Conservation (phyloP, 2,888 invertebrate species). For the Linnaemya tessellans region DNA sequence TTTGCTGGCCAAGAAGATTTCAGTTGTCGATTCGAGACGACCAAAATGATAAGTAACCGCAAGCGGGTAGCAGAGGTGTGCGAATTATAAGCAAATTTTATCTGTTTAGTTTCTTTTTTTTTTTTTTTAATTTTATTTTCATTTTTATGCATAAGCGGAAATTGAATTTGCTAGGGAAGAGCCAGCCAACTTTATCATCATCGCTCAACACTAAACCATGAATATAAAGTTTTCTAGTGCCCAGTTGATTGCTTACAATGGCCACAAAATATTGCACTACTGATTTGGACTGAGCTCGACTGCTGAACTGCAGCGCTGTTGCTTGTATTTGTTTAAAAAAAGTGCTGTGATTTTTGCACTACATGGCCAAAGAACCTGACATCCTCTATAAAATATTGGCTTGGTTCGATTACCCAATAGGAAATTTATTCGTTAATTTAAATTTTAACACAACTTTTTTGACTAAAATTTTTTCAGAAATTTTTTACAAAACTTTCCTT, state of each 20-base stretch:
- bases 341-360: constrained; percentile 37
- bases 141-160: constrained; percentile 65
- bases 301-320: constrained; percentile 41
- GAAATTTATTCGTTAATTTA: neutral
- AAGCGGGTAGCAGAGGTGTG: neutral
- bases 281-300: constrained; percentile 4
- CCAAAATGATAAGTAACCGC: constrained; percentile 28
- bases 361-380: constrained; percentile 50
- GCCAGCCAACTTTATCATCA: constrained; percentile 68
- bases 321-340: constrained; percentile 17
- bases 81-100: constrained; percentile 39
- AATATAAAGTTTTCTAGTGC: constrained; percentile 67
- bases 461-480: too few relatives aligned
- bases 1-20: constrained; percentile 28
- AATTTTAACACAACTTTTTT: neutral
- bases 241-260: constrained; percentile 47
- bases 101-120: constrained; percentile 11
- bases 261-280: constrained; percentile 28
- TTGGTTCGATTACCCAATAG: neutral
- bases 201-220: constrained; percentile 56
- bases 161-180: constrained; percentile 70
- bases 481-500: too few relatives aligned
- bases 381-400: constrained; percentile 51
- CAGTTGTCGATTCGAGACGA: constrained; percentile 21
- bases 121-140: neutral